Percentiles rank a stretch among this genome's conserved stretches.
Evolutionary conservation across 2,888 invertebrate species (phyloP).

Genomic region (Pelosia muscerda): DNA sequence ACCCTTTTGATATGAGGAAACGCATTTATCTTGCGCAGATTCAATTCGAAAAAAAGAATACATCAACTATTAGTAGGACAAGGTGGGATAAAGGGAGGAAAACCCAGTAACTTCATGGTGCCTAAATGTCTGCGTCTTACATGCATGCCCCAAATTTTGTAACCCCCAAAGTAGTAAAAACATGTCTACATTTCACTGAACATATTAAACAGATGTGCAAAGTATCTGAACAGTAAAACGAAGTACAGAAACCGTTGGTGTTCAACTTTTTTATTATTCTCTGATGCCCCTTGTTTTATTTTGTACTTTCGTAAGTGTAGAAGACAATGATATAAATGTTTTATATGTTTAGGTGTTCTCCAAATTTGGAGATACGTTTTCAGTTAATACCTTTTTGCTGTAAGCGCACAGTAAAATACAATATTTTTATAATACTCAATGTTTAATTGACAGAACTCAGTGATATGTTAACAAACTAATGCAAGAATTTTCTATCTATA

Average conservation of each 20-base stretch:
- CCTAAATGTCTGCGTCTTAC: neutral
- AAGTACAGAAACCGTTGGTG: neutral
- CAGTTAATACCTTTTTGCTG: too few relatives aligned
- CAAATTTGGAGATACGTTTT: too few relatives aligned
- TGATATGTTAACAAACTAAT: too few relatives aligned
- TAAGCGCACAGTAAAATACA: too few relatives aligned
- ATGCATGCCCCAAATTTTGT: neutral
- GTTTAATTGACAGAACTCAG: neutral
- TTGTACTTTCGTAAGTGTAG: neutral
- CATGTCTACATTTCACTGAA: neutral
- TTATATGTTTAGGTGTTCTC: neutral
- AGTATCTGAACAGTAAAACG: neutral
- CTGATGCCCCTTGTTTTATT: conserved; percentile 4
- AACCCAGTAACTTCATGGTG: neutral
- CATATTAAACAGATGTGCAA: conserved; percentile 4
- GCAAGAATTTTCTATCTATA: too few relatives aligned
- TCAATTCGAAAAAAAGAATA: too few relatives aligned
- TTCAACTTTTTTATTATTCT: conserved; percentile 1
- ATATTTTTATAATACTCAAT: too few relatives aligned
- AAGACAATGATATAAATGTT: neutral
- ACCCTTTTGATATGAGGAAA: too few relatives aligned
- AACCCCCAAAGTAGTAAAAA: neutral
- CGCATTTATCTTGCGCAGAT: too few relatives aligned
- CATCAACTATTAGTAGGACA: too few relatives aligned
- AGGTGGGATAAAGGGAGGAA: too few relatives aligned